Percentiles rank a stretch among this genome's conserved stretches.
Conservation (phyloP, 2,113 vertebrate genomes). For the Silurus glanis region DNA sequence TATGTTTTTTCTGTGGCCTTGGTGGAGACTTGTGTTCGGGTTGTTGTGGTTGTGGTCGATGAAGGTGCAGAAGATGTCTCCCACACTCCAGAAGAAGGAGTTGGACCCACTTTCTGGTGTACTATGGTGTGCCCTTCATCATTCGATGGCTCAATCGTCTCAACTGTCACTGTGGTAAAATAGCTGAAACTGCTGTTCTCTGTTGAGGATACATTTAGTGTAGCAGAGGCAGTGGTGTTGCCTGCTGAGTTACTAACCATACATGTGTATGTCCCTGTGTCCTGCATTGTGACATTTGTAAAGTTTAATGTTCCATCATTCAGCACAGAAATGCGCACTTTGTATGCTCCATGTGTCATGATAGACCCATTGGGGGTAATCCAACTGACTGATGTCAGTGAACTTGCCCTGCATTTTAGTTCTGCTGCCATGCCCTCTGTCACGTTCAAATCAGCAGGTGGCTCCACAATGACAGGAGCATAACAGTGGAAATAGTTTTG, state of each 20-base stretch:
- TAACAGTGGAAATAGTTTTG: slow-evolving; percentile 98
- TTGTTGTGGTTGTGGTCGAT: slow-evolving; percentile 78
- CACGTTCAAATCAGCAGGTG: slow-evolving; percentile 93
- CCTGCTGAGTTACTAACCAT: slow-evolving; percentile 99
- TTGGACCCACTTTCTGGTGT: slow-evolving; percentile 86
- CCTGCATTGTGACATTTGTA: slow-evolving; percentile 96
- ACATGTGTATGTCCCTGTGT: slow-evolving; percentile 96
- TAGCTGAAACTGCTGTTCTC: slow-evolving; percentile 92
- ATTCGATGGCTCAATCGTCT: slow-evolving; percentile 93
- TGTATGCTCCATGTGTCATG: slow-evolving; percentile 95
- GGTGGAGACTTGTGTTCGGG: slow-evolving; percentile 84
- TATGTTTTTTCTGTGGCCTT: slow-evolving; percentile 90
- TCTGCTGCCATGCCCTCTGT: slow-evolving; percentile 97
- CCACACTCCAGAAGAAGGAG: slow-evolving; percentile 85
- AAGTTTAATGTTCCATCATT: slow-evolving; percentile 97
- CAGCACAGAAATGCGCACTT: slow-evolving; percentile 93
- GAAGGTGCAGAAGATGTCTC: slow-evolving; percentile 85
- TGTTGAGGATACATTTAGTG: slow-evolving; percentile 91
- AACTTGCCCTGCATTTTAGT: slow-evolving; percentile 92
- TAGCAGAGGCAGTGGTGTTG: slow-evolving; percentile 96
- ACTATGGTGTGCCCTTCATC: slow-evolving; percentile 90
- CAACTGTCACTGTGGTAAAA: slow-evolving; percentile 97
- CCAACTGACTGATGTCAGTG: slow-evolving; percentile 96
- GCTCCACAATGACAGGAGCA: slow-evolving; percentile 97
- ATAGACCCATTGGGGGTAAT: slow-evolving; percentile 97